Percentiles rank a stretch among this genome's conserved stretches.
These are phyloP conservation scores for Holocentrus rufus DNA, from an alignment of 2,797 vertebrate species.

Conservation along the genomic window DNA sequence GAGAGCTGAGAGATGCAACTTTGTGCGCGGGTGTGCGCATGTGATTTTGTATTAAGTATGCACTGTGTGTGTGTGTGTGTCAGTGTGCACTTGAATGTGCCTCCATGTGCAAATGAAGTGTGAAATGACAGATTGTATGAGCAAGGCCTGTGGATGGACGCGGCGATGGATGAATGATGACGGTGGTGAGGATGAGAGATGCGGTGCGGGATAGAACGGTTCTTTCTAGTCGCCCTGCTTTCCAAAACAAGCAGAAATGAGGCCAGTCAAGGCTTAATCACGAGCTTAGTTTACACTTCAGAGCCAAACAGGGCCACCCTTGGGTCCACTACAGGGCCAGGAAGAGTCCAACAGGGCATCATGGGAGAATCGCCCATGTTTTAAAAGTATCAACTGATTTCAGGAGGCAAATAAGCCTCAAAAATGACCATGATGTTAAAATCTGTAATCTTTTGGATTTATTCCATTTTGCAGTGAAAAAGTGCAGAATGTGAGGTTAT, in stretches of 20 bases:
- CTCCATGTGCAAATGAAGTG: constrained; percentile 28
- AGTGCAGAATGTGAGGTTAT: too few relatives aligned
- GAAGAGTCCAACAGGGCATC: too few relatives aligned
- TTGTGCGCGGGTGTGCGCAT: constrained; percentile 4
- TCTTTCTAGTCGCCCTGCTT: background rate
- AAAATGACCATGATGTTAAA: too few relatives aligned
- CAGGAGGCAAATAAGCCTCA: too few relatives aligned
- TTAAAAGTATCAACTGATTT: too few relatives aligned
- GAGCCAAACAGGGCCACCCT: too few relatives aligned
- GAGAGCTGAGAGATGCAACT: constrained; percentile 17
- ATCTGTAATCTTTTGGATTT: too few relatives aligned
- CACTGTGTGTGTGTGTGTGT: background rate
- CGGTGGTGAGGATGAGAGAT: constrained; percentile 8
- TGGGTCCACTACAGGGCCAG: too few relatives aligned
- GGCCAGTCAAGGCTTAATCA: background rate
- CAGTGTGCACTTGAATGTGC: background rate
- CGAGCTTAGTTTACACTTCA: background rate
- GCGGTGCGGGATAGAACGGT: background rate
- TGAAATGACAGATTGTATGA: constrained; percentile 41
- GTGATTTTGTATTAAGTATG: background rate
- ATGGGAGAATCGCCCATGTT: too few relatives aligned
- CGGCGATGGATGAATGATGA: constrained; percentile 11
- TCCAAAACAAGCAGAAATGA: background rate
- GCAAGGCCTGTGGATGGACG: background rate
- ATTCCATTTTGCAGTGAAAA: too few relatives aligned